phyloP scores from a whole-genome alignment of 1,140 invertebrate genomes.

The Yoshiicerus persimilis region DNA sequence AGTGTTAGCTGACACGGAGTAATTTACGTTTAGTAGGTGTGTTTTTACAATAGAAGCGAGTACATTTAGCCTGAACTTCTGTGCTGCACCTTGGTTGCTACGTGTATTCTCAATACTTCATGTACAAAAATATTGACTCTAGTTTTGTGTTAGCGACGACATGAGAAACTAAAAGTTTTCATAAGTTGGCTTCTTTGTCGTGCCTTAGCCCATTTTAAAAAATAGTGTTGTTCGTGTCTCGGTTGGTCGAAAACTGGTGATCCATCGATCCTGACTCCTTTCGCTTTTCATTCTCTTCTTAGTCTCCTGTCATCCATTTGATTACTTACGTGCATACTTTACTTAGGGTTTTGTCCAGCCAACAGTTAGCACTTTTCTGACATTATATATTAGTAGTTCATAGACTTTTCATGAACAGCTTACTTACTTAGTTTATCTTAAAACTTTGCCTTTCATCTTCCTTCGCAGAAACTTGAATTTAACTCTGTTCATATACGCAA shows the following conservation, averaged over 20 bases:
- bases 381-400: background rate
- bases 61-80: background rate
- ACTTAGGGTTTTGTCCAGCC: background rate
- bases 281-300: background rate
- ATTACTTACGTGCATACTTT: background rate
- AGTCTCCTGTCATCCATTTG: background rate
- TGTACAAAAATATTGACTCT: background rate
- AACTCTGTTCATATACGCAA: background rate
- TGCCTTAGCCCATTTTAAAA: background rate
- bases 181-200: background rate
- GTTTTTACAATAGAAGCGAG: background rate
- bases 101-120: background rate
- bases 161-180: background rate
- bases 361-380: background rate
- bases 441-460: background rate
- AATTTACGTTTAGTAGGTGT: too few relatives aligned
- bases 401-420: background rate
- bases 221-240: background rate
- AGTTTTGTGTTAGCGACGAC: background rate
- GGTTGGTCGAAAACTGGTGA: background rate
- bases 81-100: background rate
- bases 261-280: background rate
- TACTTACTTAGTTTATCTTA: background rate
- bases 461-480: background rate
- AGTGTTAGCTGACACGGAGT: background rate